A percentile compares a stretch with the other conserved stretches of the same genome.
phyloP scores from a whole-genome alignment of 2,797 vertebrate species.

The Balearica regulorum region DNA sequence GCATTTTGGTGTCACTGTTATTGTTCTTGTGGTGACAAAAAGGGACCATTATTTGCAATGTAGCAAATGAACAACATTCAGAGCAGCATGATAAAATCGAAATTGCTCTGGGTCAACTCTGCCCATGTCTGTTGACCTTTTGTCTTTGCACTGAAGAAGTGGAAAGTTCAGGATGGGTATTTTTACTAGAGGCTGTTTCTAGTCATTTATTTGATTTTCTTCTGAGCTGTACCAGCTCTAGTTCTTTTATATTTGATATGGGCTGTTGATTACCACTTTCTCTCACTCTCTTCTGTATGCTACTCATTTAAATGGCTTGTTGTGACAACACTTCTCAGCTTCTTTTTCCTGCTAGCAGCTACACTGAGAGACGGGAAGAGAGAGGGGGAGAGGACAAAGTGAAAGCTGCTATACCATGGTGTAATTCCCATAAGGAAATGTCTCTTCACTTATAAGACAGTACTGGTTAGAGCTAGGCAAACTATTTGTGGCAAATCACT shows the following conservation, averaged over 20 bases:
- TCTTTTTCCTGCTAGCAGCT: background rate
- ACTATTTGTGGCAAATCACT: background rate
- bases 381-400: background rate
- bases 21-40: slow-evolving; percentile 30
- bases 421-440: background rate
- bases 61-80: background rate
- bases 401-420: background rate
- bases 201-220: background rate
- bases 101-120: background rate
- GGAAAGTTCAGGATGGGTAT: background rate
- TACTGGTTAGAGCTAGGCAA: background rate
- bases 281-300: background rate
- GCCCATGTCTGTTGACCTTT: background rate
- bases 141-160: background rate
- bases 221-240: background rate
- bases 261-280: background rate
- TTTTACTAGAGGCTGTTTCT: background rate
- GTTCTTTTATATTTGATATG: background rate
- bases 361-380: background rate
- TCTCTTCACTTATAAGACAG: background rate
- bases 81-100: background rate
- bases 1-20: background rate
- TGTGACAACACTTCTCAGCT: background rate
- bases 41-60: slow-evolving; percentile 44
- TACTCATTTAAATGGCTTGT: background rate